These are phyloP conservation scores for Hypotaenidia okinawae DNA, from an alignment of 2,797 vertebrate species.

Conservation along the genomic window DNA sequence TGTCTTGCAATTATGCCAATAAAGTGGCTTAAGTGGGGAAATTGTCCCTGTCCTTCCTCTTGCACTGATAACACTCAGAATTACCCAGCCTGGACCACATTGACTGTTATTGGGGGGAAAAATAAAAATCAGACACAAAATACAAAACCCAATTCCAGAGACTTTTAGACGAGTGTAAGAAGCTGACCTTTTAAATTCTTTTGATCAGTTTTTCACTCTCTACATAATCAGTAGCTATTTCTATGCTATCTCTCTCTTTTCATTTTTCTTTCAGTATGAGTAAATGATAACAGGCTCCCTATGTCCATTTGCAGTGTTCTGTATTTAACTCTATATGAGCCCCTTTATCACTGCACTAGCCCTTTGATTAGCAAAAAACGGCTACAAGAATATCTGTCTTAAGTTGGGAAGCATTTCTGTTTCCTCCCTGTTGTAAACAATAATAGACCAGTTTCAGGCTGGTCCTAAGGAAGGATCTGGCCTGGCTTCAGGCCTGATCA, in stretches of 20 bases:
- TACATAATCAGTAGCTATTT: not conserved
- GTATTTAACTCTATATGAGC: not conserved
- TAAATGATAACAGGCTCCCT: not conserved
- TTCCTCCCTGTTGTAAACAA: not conserved
- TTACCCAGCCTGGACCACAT: not conserved
- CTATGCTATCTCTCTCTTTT: not conserved
- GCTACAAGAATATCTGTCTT: not conserved
- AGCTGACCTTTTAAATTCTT: not conserved
- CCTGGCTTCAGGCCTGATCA: not conserved
- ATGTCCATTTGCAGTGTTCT: not conserved
- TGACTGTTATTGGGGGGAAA: not conserved
- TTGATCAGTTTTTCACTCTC: not conserved
- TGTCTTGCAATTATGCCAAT: not conserved
- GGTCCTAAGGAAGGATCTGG: not conserved
- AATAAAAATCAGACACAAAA: not conserved
- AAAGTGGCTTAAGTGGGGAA: conserved; percentile 3
- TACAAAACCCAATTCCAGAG: not conserved
- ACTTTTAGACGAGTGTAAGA: not conserved
- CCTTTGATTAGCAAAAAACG: not conserved
- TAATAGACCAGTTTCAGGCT: not conserved
- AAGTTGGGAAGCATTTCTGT: not conserved
- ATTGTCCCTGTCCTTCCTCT: conserved; percentile 5
- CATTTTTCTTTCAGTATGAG: not conserved
- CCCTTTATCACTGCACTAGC: not conserved
- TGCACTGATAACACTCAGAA: not conserved